Evolutionary conservation across 2,113 vertebrate genomes (phyloP), one percentile per base, ranked within the genome.

Genomic region (Menidia beryllina): DNA sequence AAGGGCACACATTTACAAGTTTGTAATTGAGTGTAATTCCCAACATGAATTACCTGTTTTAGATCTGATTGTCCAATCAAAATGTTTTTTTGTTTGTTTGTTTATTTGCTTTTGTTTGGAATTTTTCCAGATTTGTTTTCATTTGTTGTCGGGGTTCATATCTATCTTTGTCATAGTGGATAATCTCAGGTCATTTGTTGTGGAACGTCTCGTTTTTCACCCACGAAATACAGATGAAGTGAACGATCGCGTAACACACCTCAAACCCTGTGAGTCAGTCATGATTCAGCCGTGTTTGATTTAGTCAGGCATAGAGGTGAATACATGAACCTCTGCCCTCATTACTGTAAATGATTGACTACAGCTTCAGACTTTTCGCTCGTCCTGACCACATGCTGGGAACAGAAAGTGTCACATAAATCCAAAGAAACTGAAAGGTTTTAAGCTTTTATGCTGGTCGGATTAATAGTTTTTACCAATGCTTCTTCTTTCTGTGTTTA

Each of bases 271-370:
- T 79, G 41, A 84, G 50, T 81, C 72, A 79, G 38, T 54, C 52
- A n/a, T n/a, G n/a, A n/a, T n/a, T n/a, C n/a, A n/a, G n/a, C n/a
- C n/a, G n/a, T n/a, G n/a, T 8, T 49, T 5, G 17, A 27, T 60
- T 72, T 70, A 51, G 53, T 68, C 24, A 26, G 43, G 67, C 45
- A 62, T 65, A 60, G 45, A 61, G 3, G 11, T 38, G 23, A 19
- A 57, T 68, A 59, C 55, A 55, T 71, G 26, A 79, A 74, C 69
- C 56, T 65, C 57, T 77, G 68, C 51, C 24, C 53, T 38, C 53
- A 8, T 81, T 20, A 2, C 17, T 72, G 79, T 82, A 7, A 84
- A 88, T 76, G 49, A 88, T 79, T 88, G 75, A 89, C 80, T 9
- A 11, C 23, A 38, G 61, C 62, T 17, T 41, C 41, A 50, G 55